Evolutionary conservation across 1,140 invertebrate species (phyloP).

Genomic region (Subanguina moxae): DNA sequence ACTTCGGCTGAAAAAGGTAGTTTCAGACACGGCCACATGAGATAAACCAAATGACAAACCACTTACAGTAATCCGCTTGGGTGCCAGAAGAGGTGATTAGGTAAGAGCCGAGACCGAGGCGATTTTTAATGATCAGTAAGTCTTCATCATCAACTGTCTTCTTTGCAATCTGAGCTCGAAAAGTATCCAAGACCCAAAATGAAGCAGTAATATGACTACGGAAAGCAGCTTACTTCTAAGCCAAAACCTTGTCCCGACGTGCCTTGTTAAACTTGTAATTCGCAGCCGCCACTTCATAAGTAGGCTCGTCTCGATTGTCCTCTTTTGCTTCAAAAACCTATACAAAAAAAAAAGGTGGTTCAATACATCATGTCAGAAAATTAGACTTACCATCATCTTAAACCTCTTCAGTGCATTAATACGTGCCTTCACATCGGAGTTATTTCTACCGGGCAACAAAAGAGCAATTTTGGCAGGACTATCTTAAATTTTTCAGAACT

Average conservation of each 20-base stretch:
- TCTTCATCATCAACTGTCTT: background rate
- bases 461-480: conserved; percentile 41
- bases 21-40: background rate
- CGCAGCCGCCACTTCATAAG: conserved; percentile 14
- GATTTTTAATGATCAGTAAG: background rate
- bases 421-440: conserved; percentile 36
- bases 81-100: background rate
- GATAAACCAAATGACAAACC: conserved; percentile 16
- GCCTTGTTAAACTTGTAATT: conserved; percentile 26
- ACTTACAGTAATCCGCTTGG: conserved; percentile 20
- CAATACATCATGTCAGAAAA: background rate
- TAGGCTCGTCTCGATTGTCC: conserved; percentile 2
- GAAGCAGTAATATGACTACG: conserved; percentile 5
- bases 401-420: conserved; percentile 26
- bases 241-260: conserved; percentile 11
- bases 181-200: background rate
- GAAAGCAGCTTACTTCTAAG: conserved; percentile 19
- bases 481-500: conserved; percentile 13
- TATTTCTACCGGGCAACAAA: conserved; percentile 42
- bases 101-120: conserved; percentile 28
- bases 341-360: conserved; percentile 8
- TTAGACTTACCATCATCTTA: conserved; percentile 37
- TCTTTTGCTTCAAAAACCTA: conserved; percentile 8
- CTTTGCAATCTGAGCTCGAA: background rate
- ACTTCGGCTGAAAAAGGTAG: conserved; percentile 18